Percentiles rank a stretch among this genome's conserved stretches.
Conservation (phyloP, 2,888 invertebrate genomes). For the Belgica antarctica region DNA sequence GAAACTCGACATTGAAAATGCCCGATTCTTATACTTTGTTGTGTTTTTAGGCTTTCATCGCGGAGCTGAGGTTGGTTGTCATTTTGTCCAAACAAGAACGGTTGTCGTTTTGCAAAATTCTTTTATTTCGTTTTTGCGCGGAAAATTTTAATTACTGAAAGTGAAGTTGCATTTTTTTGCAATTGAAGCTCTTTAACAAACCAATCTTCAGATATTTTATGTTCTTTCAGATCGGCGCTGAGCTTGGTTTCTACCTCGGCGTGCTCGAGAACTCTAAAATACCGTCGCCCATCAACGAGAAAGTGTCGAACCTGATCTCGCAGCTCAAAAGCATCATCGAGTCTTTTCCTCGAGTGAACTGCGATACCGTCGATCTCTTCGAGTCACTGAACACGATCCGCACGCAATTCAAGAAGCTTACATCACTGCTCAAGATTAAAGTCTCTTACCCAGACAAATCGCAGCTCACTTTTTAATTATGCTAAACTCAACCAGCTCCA, state of each 20-base stretch:
- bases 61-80: no score
- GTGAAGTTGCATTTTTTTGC: no score
- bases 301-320: slow-evolving; percentile 58
- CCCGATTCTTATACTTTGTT: slow-evolving; percentile 63
- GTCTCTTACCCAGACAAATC: slow-evolving; percentile 59
- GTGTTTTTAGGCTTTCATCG: slow-evolving; percentile 66
- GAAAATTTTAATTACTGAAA: no score
- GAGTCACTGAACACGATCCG: slow-evolving; percentile 63
- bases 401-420: slow-evolving; percentile 66
- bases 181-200: no score
- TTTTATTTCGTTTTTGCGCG: no score
- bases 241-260: slow-evolving; percentile 73
- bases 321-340: slow-evolving; percentile 62
- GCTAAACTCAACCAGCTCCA: slow-evolving; percentile 40
- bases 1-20: slow-evolving; percentile 47
- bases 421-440: slow-evolving; percentile 65
- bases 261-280: slow-evolving; percentile 58
- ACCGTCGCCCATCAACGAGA: slow-evolving; percentile 54
- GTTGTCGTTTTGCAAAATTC: no score
- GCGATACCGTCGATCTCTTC: slow-evolving; percentile 65
- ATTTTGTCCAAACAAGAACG: no score
- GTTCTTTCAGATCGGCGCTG: slow-evolving; percentile 71
- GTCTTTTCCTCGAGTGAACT: slow-evolving; percentile 65
- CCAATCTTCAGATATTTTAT: no score
- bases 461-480: slow-evolving; percentile 61